phyloP scores from a whole-genome alignment of 2,113 vertebrate genomes.

The Cettia cetti region DNA sequence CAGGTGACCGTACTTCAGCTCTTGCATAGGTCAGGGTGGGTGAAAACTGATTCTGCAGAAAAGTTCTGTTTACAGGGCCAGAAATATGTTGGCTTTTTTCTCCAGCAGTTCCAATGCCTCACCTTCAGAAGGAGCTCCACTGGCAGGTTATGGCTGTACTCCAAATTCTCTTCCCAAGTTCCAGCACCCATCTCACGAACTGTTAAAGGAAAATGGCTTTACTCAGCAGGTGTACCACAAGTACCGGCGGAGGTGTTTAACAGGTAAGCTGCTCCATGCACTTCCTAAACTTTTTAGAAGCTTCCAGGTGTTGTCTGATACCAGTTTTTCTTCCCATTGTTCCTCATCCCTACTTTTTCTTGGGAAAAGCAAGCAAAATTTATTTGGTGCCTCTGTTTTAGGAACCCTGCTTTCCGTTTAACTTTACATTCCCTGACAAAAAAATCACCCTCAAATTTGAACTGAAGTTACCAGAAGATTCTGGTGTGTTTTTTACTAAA shows the following conservation, averaged over 20 bases:
- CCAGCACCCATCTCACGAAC: constrained; percentile 93
- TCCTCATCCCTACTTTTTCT: neutral
- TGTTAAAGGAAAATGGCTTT: constrained; percentile 93
- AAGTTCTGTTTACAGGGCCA: neutral
- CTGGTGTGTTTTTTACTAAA: neutral
- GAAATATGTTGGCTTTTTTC: neutral
- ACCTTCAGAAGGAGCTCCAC: constrained; percentile 81
- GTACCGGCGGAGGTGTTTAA: constrained; percentile 87
- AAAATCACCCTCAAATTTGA: neutral
- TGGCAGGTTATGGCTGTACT: constrained; percentile 79
- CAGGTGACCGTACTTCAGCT: neutral
- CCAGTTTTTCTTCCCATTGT: neutral
- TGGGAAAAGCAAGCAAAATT: neutral
- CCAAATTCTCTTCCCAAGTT: constrained; percentile 93
- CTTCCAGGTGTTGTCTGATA: neutral
- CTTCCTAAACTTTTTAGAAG: neutral
- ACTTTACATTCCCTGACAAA: neutral
- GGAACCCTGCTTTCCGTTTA: neutral
- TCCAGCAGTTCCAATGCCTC: constrained; percentile 86
- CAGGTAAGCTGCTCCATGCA: constrained; percentile 72
- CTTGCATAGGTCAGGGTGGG: accelerated
- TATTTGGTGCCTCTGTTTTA: neutral
- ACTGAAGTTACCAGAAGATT: neutral
- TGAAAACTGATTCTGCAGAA: neutral
- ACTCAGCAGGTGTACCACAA: constrained; percentile 96